phyloP scores from a whole-genome alignment of 2,888 invertebrate genomes.

The Pachymerium ferrugineum region DNA sequence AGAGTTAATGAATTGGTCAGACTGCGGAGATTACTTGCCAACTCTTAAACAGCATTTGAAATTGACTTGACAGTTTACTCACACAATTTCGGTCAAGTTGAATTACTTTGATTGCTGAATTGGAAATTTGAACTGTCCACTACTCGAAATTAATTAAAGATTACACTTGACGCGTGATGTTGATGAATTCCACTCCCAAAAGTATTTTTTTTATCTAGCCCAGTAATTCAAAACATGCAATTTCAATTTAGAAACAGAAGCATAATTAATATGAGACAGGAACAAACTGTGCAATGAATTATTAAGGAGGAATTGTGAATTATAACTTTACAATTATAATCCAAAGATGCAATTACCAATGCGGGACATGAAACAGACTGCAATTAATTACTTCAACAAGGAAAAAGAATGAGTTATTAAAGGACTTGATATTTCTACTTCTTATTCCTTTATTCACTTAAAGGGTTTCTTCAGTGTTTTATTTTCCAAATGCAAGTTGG shows the following conservation, averaged over 20 bases:
- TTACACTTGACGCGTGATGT: not conserved
- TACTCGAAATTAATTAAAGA: not conserved
- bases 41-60: constrained; percentile 20
- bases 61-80: constrained; percentile 24
- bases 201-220: not conserved
- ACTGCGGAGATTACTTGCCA: constrained; percentile 5
- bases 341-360: not conserved
- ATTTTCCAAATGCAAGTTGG: not conserved
- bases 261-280: not conserved
- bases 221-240: not conserved
- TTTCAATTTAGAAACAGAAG: not conserved
- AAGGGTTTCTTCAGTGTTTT: not conserved
- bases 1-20: constrained; percentile 18
- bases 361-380: not conserved
- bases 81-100: not conserved
- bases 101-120: constrained; percentile 22
- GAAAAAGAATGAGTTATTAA: not conserved
- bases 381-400: not conserved
- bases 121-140: constrained; percentile 3
- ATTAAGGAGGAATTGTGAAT: not conserved
- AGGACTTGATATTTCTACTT: not conserved
- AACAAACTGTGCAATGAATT: not conserved
- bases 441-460: not conserved
- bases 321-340: not conserved
- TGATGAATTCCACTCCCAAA: not conserved